Evolutionary conservation across 2,888 invertebrate genomes (phyloP), one percentile per base, ranked within the genome.

Genomic region (Cerastoderma edule): DNA sequence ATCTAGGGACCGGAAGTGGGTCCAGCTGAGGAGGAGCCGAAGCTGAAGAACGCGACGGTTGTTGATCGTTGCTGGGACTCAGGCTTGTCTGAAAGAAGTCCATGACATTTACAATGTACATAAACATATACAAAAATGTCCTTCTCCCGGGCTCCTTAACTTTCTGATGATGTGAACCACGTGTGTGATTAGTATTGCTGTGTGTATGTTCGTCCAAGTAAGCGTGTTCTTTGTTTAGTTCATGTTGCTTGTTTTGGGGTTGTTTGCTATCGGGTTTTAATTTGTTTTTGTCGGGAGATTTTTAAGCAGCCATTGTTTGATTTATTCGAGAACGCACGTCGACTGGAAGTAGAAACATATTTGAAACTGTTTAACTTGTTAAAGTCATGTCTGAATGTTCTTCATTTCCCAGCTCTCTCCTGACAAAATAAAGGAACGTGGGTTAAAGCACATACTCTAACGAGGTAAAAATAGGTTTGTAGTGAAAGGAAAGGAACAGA

Each of bases 281-380:
- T n/a, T n/a, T n/a, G n/a, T n/a, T n/a, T n/a, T n/a, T n/a, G n/a
- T n/a, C n/a, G n/a, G n/a, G n/a, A n/a, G n/a, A n/a, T n/a, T 57
- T 57, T 39, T 60, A n/a, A n/a, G 50, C 22, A n/a, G 50, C 50
- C 50, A 50, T 13, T 50, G 50, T 50, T 60, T 60, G 57, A 60
- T 75, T 78, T 79, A 79, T 70, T 72, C 75, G 39, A 79, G 53
- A 69, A 75, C 75, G 79, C 79, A 79, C 79, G 72, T 79, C 50
- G 79, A 79, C 79, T 79, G 79, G 60, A 79, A 79, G 69, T 72
- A 79, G 72, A 78, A 75, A 72, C 65, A 71, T 33, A 44, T 48
- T 32, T 67, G 35, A 54, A 60, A 60, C 60, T 60, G 35, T 56
- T 56, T 60, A 24, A 32, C 32, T 60, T 60, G 60, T 60, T 35